Base-by-base conservation (phyloP, 2,113 vertebrate genomes). In the Pardalotus punctatus region DNA sequence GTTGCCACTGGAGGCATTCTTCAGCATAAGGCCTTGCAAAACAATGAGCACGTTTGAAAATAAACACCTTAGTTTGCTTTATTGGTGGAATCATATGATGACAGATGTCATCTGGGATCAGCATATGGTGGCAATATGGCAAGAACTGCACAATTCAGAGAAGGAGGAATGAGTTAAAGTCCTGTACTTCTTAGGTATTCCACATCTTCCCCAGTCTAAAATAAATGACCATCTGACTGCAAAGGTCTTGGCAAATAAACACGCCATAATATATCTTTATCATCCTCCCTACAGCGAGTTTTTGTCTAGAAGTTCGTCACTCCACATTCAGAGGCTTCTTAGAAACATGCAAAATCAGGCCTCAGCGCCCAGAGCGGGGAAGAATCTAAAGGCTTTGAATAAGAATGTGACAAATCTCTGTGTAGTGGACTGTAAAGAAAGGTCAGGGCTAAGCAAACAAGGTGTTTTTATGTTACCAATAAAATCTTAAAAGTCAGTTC, bases 41-140 rank as follows among this genome's bases (percentile, higher is more conserved):
- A 94, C 50, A 61, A 57, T 67, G 69, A 61, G 33, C 4, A 15
- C 3, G 15, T 90, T 77, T 88, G 76, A 97, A 98, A 98, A 96
- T 94, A 97, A 97, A 95, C 94, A 94, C 74, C 81, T 23, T 79
- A 78, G 83, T 82, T 82, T 48, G 83, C 69, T 66, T 96, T 97
- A 70, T 92, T 94, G 96, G 89, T 94, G 83, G 95, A 79, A 88
- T 60, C 84, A 71, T 81, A 77, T 97, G 93, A 91, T 95, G 87
- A 79, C 93, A 95, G 95, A 94, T 97, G 96, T 91, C 90, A 64
- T 94, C 88, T 96, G 92, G 80, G 67, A 94, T 36, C 76, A 78
- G 73, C 96, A 97, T 96, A 81, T 97, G 97, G 97, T 73, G 90
- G 82, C 97, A 95, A 94, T 87, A 53, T 96, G 97, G 93, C n/a